Percentiles rank a stretch among this genome's conserved stretches.
Evolutionary conservation across 2,797 vertebrate genomes (phyloP).

Genomic region (Acridotheres tristis): DNA sequence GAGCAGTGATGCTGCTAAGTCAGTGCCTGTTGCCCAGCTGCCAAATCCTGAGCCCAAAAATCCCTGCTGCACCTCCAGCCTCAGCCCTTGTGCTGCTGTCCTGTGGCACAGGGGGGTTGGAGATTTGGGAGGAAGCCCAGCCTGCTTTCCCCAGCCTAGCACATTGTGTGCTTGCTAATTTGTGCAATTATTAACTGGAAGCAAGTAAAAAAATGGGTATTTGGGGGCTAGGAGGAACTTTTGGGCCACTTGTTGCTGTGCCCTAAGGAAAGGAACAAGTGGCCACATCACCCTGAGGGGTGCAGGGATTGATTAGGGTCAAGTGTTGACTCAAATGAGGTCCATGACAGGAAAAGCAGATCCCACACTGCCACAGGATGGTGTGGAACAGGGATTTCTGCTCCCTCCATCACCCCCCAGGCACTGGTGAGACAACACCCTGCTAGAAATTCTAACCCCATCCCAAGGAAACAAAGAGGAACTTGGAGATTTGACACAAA

Average conservation of each 20-base stretch:
- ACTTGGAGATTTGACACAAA: background rate
- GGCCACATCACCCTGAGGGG: fast-evolving
- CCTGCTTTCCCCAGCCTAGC: fast-evolving
- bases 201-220: constrained; percentile 17
- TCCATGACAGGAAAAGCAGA: background rate
- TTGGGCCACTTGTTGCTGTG: background rate
- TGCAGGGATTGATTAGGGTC: background rate
- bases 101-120: fast-evolving
- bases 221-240: fast-evolving
- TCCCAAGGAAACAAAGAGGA: background rate
- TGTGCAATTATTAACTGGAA: constrained; percentile 9
- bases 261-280: background rate
- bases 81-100: background rate
- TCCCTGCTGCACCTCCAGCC: background rate
- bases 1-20: fast-evolving
- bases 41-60: background rate
- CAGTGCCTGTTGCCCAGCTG: background rate
- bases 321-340: fast-evolving
- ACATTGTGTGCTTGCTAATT: background rate
- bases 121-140: background rate
- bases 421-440: fast-evolving
- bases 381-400: background rate
- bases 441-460: background rate
- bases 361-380: background rate
- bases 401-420: background rate